Evolutionary conservation across 2,888 invertebrate species (phyloP).

Genomic region (Caenorhabditis japonica): DNA sequence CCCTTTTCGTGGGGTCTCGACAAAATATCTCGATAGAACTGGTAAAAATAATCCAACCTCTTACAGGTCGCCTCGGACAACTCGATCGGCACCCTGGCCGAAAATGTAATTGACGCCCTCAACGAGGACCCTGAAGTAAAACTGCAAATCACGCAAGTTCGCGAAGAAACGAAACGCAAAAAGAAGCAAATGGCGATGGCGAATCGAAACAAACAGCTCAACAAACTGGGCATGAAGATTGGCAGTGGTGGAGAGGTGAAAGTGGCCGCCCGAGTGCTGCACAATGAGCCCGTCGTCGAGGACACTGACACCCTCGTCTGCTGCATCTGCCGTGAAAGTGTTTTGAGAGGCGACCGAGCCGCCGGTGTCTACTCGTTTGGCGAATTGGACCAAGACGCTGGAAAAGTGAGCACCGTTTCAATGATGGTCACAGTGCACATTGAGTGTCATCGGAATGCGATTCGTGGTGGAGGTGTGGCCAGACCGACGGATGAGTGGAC

Average conservation of each 20-base stretch:
- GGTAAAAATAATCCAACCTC: too few species aligned
- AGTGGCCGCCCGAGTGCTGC: slow-evolving; percentile 56
- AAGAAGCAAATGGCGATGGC: slow-evolving; percentile 98
- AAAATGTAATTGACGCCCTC: slow-evolving; percentile 86
- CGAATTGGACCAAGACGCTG: slow-evolving; percentile 77
- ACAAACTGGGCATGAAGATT: slow-evolving; percentile 86
- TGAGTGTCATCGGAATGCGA: slow-evolving; percentile 97
- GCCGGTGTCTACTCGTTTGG: slow-evolving; percentile 60
- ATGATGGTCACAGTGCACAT: slow-evolving; percentile 98
- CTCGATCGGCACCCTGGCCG: slow-evolving; percentile 85
- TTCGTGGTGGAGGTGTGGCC: slow-evolving; percentile 78
- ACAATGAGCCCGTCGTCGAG: slow-evolving; percentile 61
- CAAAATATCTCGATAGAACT: too few species aligned
- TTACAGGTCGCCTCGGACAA: slow-evolving; percentile 65
- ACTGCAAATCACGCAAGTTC: slow-evolving; percentile 88
- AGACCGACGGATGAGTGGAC: slow-evolving; percentile 63
- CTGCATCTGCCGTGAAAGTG: slow-evolving; percentile 64
- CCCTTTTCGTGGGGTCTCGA: too few species aligned
- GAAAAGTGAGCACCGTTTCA: slow-evolving; percentile 83
- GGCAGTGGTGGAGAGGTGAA: slow-evolving; percentile 67
- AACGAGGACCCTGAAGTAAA: slow-evolving; percentile 79
- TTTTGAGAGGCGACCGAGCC: slow-evolving; percentile 38
- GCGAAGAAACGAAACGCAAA: slow-evolving; percentile 93
- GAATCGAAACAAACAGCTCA: slow-evolving; percentile 93
- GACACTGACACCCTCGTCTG: slow-evolving; percentile 55